Evolutionary conservation across 2,888 invertebrate species (phyloP), one percentile per base, ranked within the genome.

Genomic region (Sepiola atlantica): DNA sequence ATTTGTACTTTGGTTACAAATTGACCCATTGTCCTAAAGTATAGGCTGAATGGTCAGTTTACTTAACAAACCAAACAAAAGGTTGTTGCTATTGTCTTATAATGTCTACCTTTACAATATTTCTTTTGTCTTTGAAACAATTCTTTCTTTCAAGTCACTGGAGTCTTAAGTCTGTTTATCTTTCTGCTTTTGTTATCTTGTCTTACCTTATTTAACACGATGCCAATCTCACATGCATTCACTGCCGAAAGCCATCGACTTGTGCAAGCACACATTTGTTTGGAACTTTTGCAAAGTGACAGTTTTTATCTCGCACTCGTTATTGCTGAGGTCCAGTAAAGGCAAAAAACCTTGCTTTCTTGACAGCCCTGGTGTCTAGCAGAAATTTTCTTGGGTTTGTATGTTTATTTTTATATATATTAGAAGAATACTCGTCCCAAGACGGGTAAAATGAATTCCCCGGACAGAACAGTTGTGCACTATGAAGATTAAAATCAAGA

Each of bases 81-180:
- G 77, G n/a, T n/a, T 32, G 16, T 32, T 32, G n/a, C 77, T 14
- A 77, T 77, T 77, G 77, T 77, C 14, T n/a, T 32, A 77, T 61
- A 61, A 61, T 77, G 77, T 77, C 77, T 77, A 77, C 77, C n/a
- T 77, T 77, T 32, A 77, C n/a, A 77, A 77, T 77, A n/a, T 77
- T n/a, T 32, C 77, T 77, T 57, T 77, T 77, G 77, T 77, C 77
- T 77, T 24, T 61, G 10, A 28, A 61, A 61, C 61, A 61, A 61
- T 77, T 77, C 21, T 4, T 24, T 61, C 77, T 77, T 77, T 77
- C 16, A n/a, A n/a, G 1, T 77, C n/a, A 8, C n/a, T 77, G n/a
- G n/a, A n/a, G 77, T 77, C 77, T 77, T 18, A 77, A 77, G 16
- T 77, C 18, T 77, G 61, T 61, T 77, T 77, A 77, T 77, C n/a